Evolutionary conservation across 2,113 vertebrate species (phyloP).

Genomic region (Perca schrenkii): DNA sequence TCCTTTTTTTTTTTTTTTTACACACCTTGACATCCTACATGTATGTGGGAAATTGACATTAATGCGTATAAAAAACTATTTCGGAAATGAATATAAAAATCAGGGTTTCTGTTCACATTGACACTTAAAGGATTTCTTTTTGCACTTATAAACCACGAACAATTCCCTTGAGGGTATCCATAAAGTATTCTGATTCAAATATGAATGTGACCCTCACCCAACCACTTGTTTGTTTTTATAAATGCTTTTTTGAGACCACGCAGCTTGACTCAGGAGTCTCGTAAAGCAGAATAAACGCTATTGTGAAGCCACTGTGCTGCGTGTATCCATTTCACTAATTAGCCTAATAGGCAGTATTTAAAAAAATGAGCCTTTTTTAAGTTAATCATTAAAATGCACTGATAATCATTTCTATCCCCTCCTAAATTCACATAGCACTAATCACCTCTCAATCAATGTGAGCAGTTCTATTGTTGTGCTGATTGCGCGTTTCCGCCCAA

Average conservation of each 20-base stretch:
- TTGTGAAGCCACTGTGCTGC: slow-evolving; percentile 2
- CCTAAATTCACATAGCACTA: neutral
- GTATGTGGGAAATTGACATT: neutral
- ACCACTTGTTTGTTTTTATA: neutral
- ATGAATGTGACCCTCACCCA: neutral
- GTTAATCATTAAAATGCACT: neutral
- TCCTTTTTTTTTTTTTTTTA: too few species aligned
- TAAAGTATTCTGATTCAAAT: neutral
- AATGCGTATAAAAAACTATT: neutral
- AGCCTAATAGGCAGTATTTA: neutral
- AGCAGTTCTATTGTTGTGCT: slow-evolving; percentile 33
- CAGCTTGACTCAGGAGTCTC: neutral
- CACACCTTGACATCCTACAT: neutral
- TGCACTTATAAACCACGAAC: neutral
- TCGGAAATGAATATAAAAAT: neutral
- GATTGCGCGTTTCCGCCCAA: slow-evolving; percentile 25
- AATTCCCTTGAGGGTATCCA: too few species aligned
- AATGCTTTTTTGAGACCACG: neutral
- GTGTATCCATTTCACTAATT: neutral
- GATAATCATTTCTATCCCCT: neutral
- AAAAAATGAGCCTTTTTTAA: neutral
- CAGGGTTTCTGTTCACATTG: neutral
- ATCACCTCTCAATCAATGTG: neutral
- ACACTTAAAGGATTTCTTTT: neutral
- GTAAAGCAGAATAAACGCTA: neutral